phyloP scores from a whole-genome alignment of 2,888 invertebrate species.

The Cerceris ruficornis region DNA sequence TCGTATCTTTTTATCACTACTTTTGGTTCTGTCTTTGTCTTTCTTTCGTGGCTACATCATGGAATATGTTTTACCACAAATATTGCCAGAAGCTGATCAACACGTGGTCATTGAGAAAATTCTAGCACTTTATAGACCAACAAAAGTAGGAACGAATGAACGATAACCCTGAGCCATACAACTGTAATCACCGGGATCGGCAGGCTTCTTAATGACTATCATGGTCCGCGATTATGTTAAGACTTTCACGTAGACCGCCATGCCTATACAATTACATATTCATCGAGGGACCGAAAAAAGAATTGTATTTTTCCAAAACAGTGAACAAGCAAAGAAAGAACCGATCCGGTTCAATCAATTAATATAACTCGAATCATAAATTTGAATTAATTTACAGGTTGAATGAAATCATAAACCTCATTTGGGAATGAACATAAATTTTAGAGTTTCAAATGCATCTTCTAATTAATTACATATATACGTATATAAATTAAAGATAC shows the following conservation, averaged over 20 bases:
- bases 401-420: no score
- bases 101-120: neutral
- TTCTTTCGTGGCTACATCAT: no score
- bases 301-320: no score
- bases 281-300: neutral
- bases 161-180: slow-evolving; percentile 42
- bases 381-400: no score
- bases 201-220: slow-evolving; percentile 26
- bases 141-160: slow-evolving; percentile 22
- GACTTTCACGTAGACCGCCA: slow-evolving; percentile 41
- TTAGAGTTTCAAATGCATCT: no score
- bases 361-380: no score
- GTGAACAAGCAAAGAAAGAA: no score
- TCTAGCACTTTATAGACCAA: neutral
- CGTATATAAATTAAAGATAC: no score
- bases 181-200: slow-evolving; percentile 40
- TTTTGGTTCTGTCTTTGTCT: neutral
- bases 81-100: neutral
- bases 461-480: no score
- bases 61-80: neutral
- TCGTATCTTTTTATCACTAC: neutral
- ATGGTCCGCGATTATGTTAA: slow-evolving; percentile 23
- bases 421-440: no score
- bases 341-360: no score
- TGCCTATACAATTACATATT: neutral